Evolutionary conservation across 2,797 vertebrate species (phyloP).

Genomic region (Ptychobarbus kaznakovi): DNA sequence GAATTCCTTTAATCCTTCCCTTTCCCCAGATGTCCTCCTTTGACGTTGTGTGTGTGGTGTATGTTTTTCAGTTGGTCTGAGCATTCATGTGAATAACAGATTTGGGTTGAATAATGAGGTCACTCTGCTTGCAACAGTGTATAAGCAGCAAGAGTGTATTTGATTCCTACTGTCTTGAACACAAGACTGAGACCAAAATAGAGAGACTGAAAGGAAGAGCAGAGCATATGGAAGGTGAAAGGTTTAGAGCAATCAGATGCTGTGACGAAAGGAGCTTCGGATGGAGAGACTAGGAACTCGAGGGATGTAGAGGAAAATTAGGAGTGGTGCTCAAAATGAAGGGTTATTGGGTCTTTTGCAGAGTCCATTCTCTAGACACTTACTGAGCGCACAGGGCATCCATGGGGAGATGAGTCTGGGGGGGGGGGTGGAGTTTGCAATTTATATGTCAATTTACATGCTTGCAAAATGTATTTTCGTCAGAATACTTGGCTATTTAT

Average conservation of each 20-base stretch:
- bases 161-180: slow-evolving; percentile 14
- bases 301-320: slow-evolving; percentile 24
- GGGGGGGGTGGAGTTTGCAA: neutral
- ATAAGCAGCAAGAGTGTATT: neutral
- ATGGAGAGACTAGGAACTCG: slow-evolving; percentile 21
- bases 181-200: neutral
- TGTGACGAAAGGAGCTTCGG: slow-evolving; percentile 8
- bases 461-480: neutral
- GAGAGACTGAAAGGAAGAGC: neutral
- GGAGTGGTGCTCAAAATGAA: slow-evolving; percentile 9
- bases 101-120: slow-evolving; percentile 61
- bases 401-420: slow-evolving; percentile 34
- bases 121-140: slow-evolving; percentile 52
- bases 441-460: neutral
- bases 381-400: slow-evolving; percentile 61
- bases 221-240: neutral
- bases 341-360: slow-evolving; percentile 52
- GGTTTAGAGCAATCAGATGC: neutral
- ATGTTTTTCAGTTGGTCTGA: neutral
- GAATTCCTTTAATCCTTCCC: neutral
- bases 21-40: neutral
- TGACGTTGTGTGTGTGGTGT: neutral
- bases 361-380: slow-evolving; percentile 55
- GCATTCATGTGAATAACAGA: slow-evolving; percentile 23
- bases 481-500: neutral